Conservation (phyloP, 2,113 vertebrate genomes). For the Tichodroma muraria region DNA sequence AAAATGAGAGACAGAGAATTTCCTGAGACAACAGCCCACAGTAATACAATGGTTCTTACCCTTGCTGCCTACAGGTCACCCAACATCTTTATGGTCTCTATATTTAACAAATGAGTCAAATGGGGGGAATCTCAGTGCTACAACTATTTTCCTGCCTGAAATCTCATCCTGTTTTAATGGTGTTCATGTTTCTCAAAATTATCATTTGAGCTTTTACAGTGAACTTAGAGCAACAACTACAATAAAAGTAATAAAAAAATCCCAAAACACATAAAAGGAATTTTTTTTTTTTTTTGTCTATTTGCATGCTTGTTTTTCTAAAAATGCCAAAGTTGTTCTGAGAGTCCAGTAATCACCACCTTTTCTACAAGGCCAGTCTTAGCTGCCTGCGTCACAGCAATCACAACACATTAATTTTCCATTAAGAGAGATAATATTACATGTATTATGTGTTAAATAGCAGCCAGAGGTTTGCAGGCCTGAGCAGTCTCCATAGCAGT, state of each 20-base stretch:
- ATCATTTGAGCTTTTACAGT: background rate
- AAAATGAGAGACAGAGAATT: background rate
- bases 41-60: background rate
- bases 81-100: background rate
- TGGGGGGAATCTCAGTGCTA: background rate
- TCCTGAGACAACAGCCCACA: background rate
- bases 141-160: background rate
- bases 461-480: background rate
- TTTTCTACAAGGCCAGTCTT: background rate
- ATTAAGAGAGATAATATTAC: background rate
- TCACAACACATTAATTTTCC: background rate
- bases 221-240: background rate
- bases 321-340: background rate
- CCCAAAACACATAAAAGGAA: background rate
- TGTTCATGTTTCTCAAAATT: background rate
- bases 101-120: background rate
- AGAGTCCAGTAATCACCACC: background rate
- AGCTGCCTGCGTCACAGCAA: background rate
- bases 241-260: background rate
- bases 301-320: background rate
- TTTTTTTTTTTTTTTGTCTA: background rate
- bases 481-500: background rate
- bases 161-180: background rate
- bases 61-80: background rate
- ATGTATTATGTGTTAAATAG: background rate